Conservation (phyloP, 2,888 invertebrate species). For the Tipula helvola region DNA sequence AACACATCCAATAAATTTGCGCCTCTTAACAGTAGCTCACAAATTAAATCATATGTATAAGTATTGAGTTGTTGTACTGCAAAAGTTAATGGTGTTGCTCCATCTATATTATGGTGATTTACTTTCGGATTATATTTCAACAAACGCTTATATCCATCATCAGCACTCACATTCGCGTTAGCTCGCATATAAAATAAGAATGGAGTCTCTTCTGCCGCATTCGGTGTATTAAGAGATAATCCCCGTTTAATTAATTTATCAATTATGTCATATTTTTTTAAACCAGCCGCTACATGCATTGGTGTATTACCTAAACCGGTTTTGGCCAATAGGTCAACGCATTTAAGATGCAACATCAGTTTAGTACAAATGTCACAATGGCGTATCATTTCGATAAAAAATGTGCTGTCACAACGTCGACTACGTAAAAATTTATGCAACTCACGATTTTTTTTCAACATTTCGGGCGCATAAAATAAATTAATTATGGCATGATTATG, state of each 20-base stretch:
- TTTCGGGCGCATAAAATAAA: neutral
- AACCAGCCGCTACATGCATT: neutral
- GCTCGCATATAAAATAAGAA: neutral
- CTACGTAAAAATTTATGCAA: neutral
- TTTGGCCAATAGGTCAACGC: neutral
- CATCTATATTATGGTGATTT: neutral
- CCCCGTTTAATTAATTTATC: neutral
- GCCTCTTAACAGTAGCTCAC: neutral
- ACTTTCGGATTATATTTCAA: neutral
- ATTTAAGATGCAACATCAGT: neutral
- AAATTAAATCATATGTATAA: neutral
- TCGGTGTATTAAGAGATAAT: neutral
- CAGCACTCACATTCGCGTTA: neutral
- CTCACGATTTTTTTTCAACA: neutral
- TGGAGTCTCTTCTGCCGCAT: neutral
- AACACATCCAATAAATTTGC: neutral
- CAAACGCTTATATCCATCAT: neutral
- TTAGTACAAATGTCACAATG: neutral
- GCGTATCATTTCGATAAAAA: neutral
- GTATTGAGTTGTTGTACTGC: neutral
- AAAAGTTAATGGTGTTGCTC: neutral
- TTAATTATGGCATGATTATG: neutral
- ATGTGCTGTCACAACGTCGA: neutral
- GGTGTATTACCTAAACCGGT: neutral
- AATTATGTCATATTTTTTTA: neutral